Evolutionary conservation across 2,888 invertebrate species (phyloP).

Genomic region (Julus scanicus): DNA sequence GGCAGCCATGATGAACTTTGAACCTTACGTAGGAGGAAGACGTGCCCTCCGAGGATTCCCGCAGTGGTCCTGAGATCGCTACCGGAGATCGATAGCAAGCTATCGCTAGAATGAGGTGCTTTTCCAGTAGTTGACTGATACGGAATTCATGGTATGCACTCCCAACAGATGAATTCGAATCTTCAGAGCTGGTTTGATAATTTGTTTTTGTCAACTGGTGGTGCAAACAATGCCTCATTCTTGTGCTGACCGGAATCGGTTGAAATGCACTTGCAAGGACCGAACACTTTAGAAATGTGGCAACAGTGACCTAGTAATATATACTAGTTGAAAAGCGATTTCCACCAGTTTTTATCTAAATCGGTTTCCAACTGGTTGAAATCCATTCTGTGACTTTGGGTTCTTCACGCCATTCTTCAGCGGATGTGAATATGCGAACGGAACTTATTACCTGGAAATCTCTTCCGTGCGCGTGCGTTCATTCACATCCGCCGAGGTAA

Average conservation of each 20-base stretch:
- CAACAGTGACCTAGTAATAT: too few species aligned
- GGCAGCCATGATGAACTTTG: background rate
- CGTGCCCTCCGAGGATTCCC: background rate
- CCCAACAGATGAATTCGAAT: background rate
- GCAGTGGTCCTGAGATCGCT: background rate
- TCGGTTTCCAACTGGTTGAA: too few species aligned
- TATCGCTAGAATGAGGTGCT: background rate
- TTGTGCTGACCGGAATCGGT: background rate
- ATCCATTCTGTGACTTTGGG: too few species aligned
- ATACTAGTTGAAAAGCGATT: too few species aligned
- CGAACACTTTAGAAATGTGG: too few species aligned
- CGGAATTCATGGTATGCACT: background rate
- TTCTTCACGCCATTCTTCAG: too few species aligned
- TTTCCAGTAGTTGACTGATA: background rate
- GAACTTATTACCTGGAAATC: too few species aligned
- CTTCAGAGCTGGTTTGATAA: background rate
- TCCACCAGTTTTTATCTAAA: too few species aligned
- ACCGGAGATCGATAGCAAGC: background rate
- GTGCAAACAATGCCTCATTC: background rate
- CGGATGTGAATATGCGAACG: too few species aligned
- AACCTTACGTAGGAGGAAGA: background rate
- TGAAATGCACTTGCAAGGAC: too few species aligned
- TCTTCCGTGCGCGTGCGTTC: too few species aligned
- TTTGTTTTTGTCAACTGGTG: constrained; percentile 16
- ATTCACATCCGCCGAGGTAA: too few species aligned